Evolutionary conservation across 2,113 vertebrate species (phyloP).

Genomic region (Aleadryas rufinucha): DNA sequence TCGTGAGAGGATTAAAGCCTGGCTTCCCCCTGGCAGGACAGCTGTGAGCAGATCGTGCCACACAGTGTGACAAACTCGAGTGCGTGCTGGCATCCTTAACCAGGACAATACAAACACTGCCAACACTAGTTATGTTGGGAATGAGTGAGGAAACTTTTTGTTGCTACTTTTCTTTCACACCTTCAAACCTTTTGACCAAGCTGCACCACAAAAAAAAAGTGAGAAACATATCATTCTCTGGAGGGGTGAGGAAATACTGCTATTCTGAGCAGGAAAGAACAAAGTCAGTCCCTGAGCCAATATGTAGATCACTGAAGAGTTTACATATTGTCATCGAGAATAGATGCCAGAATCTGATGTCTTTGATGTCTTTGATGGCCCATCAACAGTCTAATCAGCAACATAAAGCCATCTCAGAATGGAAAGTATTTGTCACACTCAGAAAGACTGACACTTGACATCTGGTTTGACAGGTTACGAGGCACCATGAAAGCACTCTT

Average conservation of each 20-base stretch:
- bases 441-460: neutral
- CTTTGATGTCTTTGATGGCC: conserved; percentile 6
- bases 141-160: neutral
- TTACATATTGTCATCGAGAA: conserved; percentile 11
- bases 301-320: neutral
- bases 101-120: conserved; percentile 14
- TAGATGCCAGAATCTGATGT: neutral
- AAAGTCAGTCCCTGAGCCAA: conserved; percentile 1
- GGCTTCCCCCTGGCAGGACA: neutral
- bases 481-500: neutral
- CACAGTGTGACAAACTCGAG: fast-evolving
- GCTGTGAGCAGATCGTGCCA: neutral
- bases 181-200: conserved; percentile 36
- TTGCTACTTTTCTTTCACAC: conserved; percentile 22
- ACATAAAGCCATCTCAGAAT: neutral
- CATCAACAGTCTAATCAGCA: neutral
- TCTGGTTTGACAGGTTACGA: conserved; percentile 3
- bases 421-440: neutral
- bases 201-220: neutral
- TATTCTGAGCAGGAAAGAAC: conserved; percentile 34
- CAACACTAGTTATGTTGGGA: neutral
- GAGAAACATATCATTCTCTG: conserved; percentile 8
- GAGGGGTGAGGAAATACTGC: conserved; percentile 32
- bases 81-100: neutral
- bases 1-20: neutral